Conservation (phyloP, 2,797 vertebrate genomes). For the Propithecus perrieri region DNA sequence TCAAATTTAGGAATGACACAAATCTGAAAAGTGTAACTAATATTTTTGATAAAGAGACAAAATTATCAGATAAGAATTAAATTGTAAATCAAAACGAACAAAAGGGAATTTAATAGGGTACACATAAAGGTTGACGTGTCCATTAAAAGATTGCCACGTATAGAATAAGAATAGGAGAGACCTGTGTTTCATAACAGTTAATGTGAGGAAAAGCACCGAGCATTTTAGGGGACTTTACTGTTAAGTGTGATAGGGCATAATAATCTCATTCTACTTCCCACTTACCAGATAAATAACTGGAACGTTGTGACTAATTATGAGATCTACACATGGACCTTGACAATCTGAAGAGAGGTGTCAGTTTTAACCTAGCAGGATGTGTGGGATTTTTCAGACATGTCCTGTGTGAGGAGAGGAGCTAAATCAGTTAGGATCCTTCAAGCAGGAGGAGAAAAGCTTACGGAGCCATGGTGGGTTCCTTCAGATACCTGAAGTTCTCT, state of each 20-base stretch:
- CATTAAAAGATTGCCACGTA: neutral
- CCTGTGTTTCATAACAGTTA: neutral
- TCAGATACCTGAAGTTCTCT: neutral
- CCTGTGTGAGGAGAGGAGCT: neutral
- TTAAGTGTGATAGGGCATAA: neutral
- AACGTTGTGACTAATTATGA: neutral
- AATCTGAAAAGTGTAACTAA: neutral
- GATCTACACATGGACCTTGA: neutral
- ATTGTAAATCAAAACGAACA: slow-evolving; percentile 16
- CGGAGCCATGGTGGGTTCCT: neutral
- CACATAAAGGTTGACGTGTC: neutral
- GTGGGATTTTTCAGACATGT: neutral
- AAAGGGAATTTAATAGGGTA: neutral
- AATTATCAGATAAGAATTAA: neutral
- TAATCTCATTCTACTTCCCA: neutral
- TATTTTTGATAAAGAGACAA: slow-evolving; percentile 35
- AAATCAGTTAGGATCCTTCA: neutral
- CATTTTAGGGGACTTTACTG: neutral
- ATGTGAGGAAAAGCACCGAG: neutral
- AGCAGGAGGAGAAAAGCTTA: neutral
- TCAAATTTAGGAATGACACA: neutral
- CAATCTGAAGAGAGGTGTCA: neutral
- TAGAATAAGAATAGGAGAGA: neutral
- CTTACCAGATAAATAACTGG: neutral
- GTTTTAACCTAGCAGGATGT: neutral